Evolutionary conservation across 2,113 vertebrate species (phyloP).

Genomic region (Eubucco bourcierii): DNA sequence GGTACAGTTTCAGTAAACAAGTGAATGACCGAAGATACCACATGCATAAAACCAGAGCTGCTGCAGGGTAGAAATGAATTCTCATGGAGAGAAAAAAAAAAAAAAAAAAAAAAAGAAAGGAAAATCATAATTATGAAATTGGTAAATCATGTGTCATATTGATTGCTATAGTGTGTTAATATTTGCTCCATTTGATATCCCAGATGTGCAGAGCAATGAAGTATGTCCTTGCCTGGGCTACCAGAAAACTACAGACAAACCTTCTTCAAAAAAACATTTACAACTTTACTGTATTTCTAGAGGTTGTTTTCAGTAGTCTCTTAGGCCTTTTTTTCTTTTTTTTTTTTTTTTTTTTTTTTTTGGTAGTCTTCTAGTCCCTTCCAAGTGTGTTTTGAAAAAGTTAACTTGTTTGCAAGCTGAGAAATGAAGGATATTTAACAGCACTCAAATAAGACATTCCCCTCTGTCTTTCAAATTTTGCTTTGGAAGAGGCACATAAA

Average conservation of each 20-base stretch:
- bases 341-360: not conserved
- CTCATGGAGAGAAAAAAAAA: too few relatives aligned
- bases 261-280: not conserved
- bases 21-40: not conserved
- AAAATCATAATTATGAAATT: not conserved
- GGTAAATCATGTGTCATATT: not conserved
- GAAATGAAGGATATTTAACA: conserved; percentile 48
- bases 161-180: not conserved
- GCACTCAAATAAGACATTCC: conserved; percentile 46
- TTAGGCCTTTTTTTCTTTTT: not conserved
- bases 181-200: conserved; percentile 5
- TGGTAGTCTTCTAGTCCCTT: not conserved
- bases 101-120: not conserved
- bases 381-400: conserved; percentile 22
- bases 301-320: not conserved
- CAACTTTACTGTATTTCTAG: not conserved
- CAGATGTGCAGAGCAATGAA: not conserved
- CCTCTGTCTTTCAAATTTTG: conserved; percentile 27
- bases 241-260: not conserved
- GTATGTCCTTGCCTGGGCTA: not conserved
- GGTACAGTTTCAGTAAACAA: conserved; percentile 24
- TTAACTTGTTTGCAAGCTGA: conserved; percentile 32
- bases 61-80: not conserved
- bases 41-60: not conserved
- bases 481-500: conserved; percentile 55